A percentile compares a stretch with the other conserved stretches of the same genome.
These are phyloP conservation scores for Agrotis clavis DNA, from an alignment of 2,888 invertebrate species.

Conservation along the genomic window DNA sequence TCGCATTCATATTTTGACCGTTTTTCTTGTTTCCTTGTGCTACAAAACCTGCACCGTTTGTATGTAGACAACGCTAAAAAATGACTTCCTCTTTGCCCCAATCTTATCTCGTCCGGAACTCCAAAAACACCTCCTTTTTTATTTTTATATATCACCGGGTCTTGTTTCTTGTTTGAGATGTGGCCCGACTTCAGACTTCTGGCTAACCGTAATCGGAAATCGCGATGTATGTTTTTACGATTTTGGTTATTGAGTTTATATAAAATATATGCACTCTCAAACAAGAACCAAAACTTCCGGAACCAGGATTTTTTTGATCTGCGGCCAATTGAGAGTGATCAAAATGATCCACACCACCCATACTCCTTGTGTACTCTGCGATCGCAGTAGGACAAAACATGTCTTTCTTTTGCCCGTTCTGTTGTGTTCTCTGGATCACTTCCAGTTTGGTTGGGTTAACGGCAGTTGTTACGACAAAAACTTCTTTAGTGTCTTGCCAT, in stretches of 20 bases:
- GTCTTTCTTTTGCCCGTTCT: conserved; percentile 50
- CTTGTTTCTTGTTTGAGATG: conserved; percentile 34
- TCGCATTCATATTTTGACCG: conserved; percentile 54
- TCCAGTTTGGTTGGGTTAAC: conserved; percentile 49
- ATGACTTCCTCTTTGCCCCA: conserved; percentile 35
- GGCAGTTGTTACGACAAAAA: conserved; percentile 44
- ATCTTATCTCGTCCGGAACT: conserved; percentile 57
- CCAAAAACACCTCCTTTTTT: conserved; percentile 56
- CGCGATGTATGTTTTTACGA: conserved; percentile 48
- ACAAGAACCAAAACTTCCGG: conserved; percentile 56
- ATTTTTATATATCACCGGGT: conserved; percentile 47
- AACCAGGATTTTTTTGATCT: conserved; percentile 48
- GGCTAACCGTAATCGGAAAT: conserved; percentile 55
- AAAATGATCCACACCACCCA: conserved; percentile 25
- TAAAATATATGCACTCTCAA: conserved; percentile 47
- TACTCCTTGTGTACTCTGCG: conserved; percentile 50
- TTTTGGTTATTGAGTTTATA: conserved; percentile 36
- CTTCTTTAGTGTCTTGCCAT: conserved; percentile 14
- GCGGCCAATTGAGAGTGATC: conserved; percentile 46
- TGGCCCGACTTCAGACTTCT: conserved; percentile 50
- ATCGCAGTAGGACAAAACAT: conserved; percentile 54
- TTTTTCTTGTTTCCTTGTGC: conserved; percentile 50
- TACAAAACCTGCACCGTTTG: conserved; percentile 24
- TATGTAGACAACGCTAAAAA: conserved; percentile 9
- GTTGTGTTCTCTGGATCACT: conserved; percentile 53